These are phyloP conservation scores for Onychostruthus taczanowskii DNA, from an alignment of 2,113 vertebrate genomes.

Conservation along the genomic window DNA sequence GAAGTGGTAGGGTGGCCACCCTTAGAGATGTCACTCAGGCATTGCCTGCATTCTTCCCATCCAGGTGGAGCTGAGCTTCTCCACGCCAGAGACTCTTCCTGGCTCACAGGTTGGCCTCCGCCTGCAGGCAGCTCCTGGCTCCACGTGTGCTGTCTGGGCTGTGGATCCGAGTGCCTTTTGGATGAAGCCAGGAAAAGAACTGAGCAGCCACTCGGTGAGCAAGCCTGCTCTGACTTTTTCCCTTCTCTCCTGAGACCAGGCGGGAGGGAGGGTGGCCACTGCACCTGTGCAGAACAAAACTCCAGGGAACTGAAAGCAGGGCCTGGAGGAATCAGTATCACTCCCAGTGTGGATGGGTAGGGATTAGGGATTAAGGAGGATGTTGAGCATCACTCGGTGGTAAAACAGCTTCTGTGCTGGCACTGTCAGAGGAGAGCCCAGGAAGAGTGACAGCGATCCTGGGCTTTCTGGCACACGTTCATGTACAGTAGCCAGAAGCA, in stretches of 20 bases:
- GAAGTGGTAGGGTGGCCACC: not conserved
- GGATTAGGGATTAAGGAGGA: not conserved
- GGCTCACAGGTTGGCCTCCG: slow-evolving; percentile 70
- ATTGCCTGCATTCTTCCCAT: not conserved
- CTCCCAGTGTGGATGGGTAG: not conserved
- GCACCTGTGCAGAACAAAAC: not conserved
- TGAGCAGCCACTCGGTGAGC: slow-evolving; percentile 67
- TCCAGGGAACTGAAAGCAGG: not conserved
- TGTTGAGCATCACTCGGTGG: not conserved
- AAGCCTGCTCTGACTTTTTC: not conserved
- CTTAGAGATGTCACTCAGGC: not conserved
- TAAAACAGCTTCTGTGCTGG: not conserved
- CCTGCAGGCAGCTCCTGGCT: slow-evolving; percentile 75
- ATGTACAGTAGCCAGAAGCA: not conserved
- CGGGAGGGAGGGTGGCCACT: not conserved
- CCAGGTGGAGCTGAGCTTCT: slow-evolving; percentile 78
- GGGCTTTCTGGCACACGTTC: not conserved
- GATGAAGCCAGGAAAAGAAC: slow-evolving; percentile 65
- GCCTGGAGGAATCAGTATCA: rapidly evolving
- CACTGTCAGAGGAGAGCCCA: not conserved
- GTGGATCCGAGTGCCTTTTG: slow-evolving; percentile 74
- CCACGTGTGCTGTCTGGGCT: slow-evolving; percentile 79
- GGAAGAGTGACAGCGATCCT: not conserved
- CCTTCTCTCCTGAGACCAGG: not conserved
- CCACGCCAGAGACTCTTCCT: slow-evolving; percentile 68